Base-by-base conservation (phyloP, 2,113 vertebrate genomes). In the Calyptomena viridis region DNA sequence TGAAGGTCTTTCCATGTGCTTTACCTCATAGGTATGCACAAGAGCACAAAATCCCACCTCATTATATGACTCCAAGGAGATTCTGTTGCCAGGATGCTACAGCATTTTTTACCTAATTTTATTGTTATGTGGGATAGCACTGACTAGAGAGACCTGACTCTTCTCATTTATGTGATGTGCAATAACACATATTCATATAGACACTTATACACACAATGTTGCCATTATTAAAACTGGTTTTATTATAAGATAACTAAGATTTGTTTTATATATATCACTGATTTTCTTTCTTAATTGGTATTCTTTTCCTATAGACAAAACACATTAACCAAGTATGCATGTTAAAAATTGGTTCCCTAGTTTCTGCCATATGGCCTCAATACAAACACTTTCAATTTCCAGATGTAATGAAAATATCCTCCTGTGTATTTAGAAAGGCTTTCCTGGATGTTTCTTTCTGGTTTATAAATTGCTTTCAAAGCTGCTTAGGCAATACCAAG, bases 361-460 rank as follows among this genome's bases (percentile, higher is more conserved):
- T 68, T 83, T 91, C 68, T 89, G 73, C 28, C 16, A 28, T 62
- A 67, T 20, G 10, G 86, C 59, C 27, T 75, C 63, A 92, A 74
- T 59, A 75, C 25, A 86, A 93, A 84, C 3, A 10, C 50, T 88
- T 92, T 81, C 63, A 81, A 92, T 95, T 95, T 94, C 42, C 59
- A 94, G 60, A 73, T 55, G 19, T 68, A 93, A 74, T 44, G 20
- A 81, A 71, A 86, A 90, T 37, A 92, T 56, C 11, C 55, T 71
- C 6, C 3, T 81, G 68, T 78, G 73, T 52, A 77, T 72, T 75
- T 86, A 40, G 27, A 78, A 90, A 92, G 27, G 55, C 28, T 80
- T 27, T 90, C 16, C 39, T 74, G 35, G 63, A 86, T 40, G 19
- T 55, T 92, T 87, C 33, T 84, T 92, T 84, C 47, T 63, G 30